phyloP scores from a whole-genome alignment of 2,888 invertebrate genomes.

The Hypercompe scribonia region DNA sequence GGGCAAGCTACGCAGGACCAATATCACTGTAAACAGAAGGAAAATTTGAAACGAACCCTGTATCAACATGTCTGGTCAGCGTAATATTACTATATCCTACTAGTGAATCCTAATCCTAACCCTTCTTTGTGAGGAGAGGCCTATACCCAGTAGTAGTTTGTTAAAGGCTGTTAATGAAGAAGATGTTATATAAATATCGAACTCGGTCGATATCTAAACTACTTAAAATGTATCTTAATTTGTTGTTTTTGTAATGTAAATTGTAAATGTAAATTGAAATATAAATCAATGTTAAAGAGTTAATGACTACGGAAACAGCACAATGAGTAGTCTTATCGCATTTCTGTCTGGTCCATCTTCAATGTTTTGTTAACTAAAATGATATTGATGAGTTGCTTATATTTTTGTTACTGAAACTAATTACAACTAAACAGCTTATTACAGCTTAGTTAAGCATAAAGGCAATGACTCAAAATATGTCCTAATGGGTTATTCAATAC shows the following conservation, averaged over 20 bases:
- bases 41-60: no score
- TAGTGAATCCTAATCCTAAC: no score
- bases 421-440: background rate
- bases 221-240: background rate
- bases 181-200: background rate
- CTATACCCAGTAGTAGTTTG: no score
- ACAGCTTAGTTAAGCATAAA: constrained; percentile 15
- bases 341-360: background rate
- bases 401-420: background rate
- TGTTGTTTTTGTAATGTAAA: background rate
- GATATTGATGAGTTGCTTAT: background rate
- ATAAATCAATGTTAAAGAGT: background rate
- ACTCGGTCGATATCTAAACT: background rate
- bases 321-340: background rate
- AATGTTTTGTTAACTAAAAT: background rate
- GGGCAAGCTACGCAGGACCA: no score
- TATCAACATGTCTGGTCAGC: no score
- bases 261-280: background rate
- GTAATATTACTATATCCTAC: no score
- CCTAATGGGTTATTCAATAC: constrained; percentile 47
- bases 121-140: no score
- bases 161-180: background rate
- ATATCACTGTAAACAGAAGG: no score
- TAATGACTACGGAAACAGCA: background rate
- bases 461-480: constrained; percentile 36